Conservation (phyloP, 2,797 vertebrate genomes). For the Chelmon rostratus region DNA sequence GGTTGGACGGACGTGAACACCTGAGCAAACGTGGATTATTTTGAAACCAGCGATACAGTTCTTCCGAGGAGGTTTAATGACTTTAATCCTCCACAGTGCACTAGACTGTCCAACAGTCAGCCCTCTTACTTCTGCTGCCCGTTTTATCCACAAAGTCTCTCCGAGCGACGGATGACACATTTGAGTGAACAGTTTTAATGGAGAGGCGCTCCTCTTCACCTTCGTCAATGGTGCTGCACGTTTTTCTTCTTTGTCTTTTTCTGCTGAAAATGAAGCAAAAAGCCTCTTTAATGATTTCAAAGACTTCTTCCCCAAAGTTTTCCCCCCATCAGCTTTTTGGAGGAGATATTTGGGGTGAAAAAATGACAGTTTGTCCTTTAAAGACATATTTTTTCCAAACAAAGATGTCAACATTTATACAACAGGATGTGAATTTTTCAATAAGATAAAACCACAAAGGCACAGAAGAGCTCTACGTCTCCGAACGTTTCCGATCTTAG, state of each 20-base stretch:
- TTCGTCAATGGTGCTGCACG: slow-evolving; percentile 48
- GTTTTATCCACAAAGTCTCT: slow-evolving; percentile 6
- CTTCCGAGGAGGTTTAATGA: slow-evolving; percentile 47
- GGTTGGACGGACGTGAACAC: slow-evolving; percentile 13
- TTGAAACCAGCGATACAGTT: slow-evolving; percentile 49
- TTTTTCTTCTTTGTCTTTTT: slow-evolving; percentile 27
- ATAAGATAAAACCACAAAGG: slow-evolving; percentile 2
- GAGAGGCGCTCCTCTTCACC: slow-evolving; percentile 13
- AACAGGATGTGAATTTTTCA: slow-evolving; percentile 31
- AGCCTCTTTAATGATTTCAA: not conserved
- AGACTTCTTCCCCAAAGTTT: not conserved
- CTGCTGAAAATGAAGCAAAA: slow-evolving; percentile 31
- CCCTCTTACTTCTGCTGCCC: slow-evolving; percentile 38
- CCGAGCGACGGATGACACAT: slow-evolving; percentile 28
- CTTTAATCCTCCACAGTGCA: slow-evolving; percentile 50
- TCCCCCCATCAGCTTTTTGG: not conserved
- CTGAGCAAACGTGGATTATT: slow-evolving; percentile 36
- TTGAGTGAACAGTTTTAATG: slow-evolving; percentile 12
- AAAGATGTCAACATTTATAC: slow-evolving; percentile 60
- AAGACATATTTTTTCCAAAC: slow-evolving; percentile 24
- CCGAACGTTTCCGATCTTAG: slow-evolving; percentile 8
- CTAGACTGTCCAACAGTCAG: slow-evolving; percentile 28
- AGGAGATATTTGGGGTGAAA: not conserved
- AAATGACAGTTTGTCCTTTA: slow-evolving; percentile 13
- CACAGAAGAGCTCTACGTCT: slow-evolving; percentile 42